Evolutionary conservation across 2,797 vertebrate genomes (phyloP).

Genomic region (Takifugu ocellatus): DNA sequence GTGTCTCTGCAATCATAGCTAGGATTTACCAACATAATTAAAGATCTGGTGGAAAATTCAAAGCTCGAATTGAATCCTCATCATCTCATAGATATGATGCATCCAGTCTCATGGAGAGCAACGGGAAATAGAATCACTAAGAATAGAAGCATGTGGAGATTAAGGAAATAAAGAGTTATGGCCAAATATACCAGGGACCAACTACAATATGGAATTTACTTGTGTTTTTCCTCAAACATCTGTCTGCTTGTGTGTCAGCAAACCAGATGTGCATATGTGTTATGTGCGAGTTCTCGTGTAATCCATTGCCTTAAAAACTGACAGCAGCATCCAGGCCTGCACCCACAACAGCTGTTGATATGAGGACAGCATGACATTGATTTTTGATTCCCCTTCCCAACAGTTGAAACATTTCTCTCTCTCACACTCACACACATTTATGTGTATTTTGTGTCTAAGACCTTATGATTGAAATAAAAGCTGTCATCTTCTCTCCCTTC

Average conservation of each 20-base stretch:
- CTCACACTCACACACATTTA: conserved; percentile 12
- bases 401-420: not conserved
- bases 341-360: conserved; percentile 68
- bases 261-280: not conserved
- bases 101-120: conserved; percentile 37
- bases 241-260: too few relatives aligned
- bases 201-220: too few relatives aligned
- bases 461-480: conserved; percentile 74
- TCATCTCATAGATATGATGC: conserved; percentile 67
- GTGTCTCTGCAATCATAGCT: conserved; percentile 50
- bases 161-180: too few relatives aligned
- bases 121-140: not conserved
- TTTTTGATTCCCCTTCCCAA: conserved; percentile 64
- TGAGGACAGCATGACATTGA: conserved; percentile 64
- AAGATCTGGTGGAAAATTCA: conserved; percentile 67
- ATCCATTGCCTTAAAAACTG: conserved; percentile 65
- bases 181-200: too few relatives aligned
- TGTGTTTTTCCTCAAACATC: too few relatives aligned
- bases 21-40: conserved; percentile 66
- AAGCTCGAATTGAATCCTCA: conserved; percentile 68
- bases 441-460: conserved; percentile 53
- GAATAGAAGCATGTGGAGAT: not conserved
- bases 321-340: conserved; percentile 61
- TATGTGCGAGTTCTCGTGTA: conserved; percentile 34
- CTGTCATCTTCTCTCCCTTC: conserved; percentile 57